A percentile compares a stretch with the other conserved stretches of the same genome.
phyloP scores from a whole-genome alignment of 2,888 invertebrate species.

The Malacosoma neustria region DNA sequence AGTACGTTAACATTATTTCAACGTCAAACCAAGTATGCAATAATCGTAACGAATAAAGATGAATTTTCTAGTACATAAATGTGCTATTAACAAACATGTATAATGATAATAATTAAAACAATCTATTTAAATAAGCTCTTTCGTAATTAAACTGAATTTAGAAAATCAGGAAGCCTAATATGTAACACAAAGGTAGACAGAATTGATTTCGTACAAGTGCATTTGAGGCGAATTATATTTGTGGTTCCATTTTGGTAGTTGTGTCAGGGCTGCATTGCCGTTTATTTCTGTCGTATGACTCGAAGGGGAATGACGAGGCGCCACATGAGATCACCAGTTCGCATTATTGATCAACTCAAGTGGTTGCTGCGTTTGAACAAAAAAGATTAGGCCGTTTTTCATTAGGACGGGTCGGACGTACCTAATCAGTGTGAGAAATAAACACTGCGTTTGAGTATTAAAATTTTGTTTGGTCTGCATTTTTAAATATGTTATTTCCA shows the following conservation, averaged over 20 bases:
- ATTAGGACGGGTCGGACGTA: neutral
- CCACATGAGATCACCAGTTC: conserved; percentile 59
- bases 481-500: too few species aligned
- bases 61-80: too few species aligned
- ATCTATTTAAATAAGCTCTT: too few species aligned
- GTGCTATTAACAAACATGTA: too few species aligned
- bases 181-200: neutral
- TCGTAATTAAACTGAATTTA: neutral
- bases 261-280: conserved; percentile 29
- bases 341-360: conserved; percentile 25
- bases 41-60: too few species aligned
- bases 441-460: neutral
- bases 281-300: conserved; percentile 62
- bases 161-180: neutral
- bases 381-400: conserved; percentile 2
- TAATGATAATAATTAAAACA: too few species aligned
- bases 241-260: conserved; percentile 40
- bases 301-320: conserved; percentile 43
- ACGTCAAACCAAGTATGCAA: too few species aligned
- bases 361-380: conserved; percentile 12
- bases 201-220: neutral
- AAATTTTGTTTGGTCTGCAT: neutral
- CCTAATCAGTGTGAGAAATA: neutral
- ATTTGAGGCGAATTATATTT: conserved; percentile 20
- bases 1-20: too few species aligned